A percentile compares a stretch with the other conserved stretches of the same genome.
Evolutionary conservation across 2,113 vertebrate genomes (phyloP).

Genomic region (Pangasianodon gigas): DNA sequence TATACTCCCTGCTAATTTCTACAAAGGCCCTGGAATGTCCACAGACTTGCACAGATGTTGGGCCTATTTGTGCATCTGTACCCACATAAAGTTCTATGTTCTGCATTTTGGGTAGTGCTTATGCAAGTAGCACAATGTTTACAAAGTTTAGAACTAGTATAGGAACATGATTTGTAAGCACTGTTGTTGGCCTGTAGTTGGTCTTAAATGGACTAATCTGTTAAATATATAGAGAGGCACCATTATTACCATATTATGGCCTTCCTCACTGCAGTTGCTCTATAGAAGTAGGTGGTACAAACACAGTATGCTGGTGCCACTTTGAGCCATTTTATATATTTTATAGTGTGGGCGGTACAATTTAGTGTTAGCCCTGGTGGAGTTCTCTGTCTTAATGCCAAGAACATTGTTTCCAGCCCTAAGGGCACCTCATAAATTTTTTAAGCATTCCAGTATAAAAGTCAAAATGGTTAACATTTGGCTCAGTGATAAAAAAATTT

Average conservation of each 20-base stretch:
- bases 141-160: neutral
- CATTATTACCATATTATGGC: neutral
- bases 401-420: neutral
- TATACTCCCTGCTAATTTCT: slow-evolving; percentile 52
- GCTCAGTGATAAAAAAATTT: neutral
- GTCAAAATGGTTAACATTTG: neutral
- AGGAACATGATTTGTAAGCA: neutral
- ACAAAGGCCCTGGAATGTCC: slow-evolving; percentile 42
- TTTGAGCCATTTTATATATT: slow-evolving; percentile 1
- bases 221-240: neutral
- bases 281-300: neutral
- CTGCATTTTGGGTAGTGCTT: neutral
- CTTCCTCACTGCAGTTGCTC: neutral
- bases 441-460: neutral
- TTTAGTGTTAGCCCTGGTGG: neutral
- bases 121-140: neutral
- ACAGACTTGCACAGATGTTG: slow-evolving; percentile 52
- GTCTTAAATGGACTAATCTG: neutral
- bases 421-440: neutral
- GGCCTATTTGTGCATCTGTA: slow-evolving; percentile 28
- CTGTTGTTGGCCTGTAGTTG: neutral
- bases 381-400: neutral
- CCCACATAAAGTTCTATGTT: slow-evolving; percentile 4
- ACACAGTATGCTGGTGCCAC: neutral
- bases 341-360: slow-evolving; percentile 9